These are phyloP conservation scores for Scaptomyza cyrtandrae DNA, from an alignment of 2,888 invertebrate species.

Conservation along the genomic window DNA sequence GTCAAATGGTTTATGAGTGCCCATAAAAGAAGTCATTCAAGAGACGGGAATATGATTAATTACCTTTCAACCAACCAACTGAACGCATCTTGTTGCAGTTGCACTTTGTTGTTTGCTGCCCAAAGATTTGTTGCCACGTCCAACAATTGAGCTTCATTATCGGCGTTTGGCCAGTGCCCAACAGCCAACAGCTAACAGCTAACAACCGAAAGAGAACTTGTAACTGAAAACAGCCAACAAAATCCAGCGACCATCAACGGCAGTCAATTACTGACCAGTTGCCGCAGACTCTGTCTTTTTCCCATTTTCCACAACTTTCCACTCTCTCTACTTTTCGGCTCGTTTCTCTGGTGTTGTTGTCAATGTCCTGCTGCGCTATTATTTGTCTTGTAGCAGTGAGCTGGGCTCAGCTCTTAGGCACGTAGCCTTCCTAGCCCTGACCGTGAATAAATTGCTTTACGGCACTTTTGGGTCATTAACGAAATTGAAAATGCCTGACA, in stretches of 20 bases:
- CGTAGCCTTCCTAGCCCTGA: slow-evolving; percentile 19
- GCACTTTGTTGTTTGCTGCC: slow-evolving; percentile 53
- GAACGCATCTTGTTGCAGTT: slow-evolving; percentile 54
- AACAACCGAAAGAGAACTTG: slow-evolving; percentile 4
- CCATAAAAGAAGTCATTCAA: slow-evolving; percentile 59
- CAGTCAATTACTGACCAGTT: slow-evolving; percentile 69
- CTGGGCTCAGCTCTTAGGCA: slow-evolving; percentile 26
- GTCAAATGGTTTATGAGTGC: slow-evolving; percentile 44
- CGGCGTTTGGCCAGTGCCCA: slow-evolving; percentile 65
- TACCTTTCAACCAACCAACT: slow-evolving; percentile 14
- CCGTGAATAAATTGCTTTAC: slow-evolving; percentile 81
- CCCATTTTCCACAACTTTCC: slow-evolving; percentile 25
- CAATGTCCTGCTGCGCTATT: slow-evolving; percentile 83
- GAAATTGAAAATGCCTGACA: slow-evolving; percentile 81
- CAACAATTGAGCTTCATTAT: slow-evolving; percentile 80
- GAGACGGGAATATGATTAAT: slow-evolving; percentile 72
- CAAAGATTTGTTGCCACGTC: slow-evolving; percentile 66
- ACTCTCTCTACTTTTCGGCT: slow-evolving; percentile 10
- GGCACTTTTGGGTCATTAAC: slow-evolving; percentile 83
- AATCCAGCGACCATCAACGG: slow-evolving; percentile 36
- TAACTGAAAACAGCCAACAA: slow-evolving; percentile 40
- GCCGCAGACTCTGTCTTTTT: slow-evolving; percentile 47
- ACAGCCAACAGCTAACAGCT: slow-evolving; percentile 17
- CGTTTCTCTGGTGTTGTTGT: slow-evolving; percentile 77
- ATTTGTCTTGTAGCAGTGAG: slow-evolving; percentile 79